A percentile compares a stretch with the other conserved stretches of the same genome.
Evolutionary conservation across 1,140 invertebrate species (phyloP).

Genomic region (Maniola jurtina): DNA sequence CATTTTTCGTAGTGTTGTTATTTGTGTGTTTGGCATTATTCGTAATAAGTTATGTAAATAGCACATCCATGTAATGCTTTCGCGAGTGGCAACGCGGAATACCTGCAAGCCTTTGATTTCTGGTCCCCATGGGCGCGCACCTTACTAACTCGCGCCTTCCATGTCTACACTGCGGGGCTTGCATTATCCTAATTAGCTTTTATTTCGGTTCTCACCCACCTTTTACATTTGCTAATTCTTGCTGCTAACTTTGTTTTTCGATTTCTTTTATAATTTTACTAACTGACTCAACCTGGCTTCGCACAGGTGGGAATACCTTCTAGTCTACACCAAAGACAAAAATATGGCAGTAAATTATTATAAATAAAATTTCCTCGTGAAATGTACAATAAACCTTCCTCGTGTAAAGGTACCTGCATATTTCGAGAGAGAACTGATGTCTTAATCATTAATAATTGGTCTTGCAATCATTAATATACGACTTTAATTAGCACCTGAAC

Average conservation of each 20-base stretch:
- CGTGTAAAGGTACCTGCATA: too few species aligned
- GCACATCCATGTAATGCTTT: constrained; percentile 24
- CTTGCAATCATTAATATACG: too few species aligned
- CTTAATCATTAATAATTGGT: too few species aligned
- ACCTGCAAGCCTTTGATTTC: constrained; percentile 48
- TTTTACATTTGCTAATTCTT: not conserved
- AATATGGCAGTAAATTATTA: too few species aligned
- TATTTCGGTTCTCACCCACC: constrained; percentile 27
- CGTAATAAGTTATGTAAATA: not conserved
- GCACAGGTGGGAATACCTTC: too few species aligned
- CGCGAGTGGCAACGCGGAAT: constrained; percentile 15
- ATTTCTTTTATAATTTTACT: not conserved
- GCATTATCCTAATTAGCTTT: constrained; percentile 66
- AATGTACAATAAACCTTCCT: too few species aligned
- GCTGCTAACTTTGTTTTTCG: not conserved
- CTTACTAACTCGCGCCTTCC: constrained; percentile 46
- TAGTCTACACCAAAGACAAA: too few species aligned
- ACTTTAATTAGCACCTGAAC: too few species aligned
- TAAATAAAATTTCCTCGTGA: too few species aligned
- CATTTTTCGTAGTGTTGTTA: too few species aligned
- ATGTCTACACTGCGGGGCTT: constrained; percentile 37
- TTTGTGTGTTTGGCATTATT: too few species aligned
- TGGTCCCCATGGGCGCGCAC: constrained; percentile 48
- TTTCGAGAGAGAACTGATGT: too few species aligned
- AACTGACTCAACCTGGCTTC: not conserved